phyloP scores from a whole-genome alignment of 2,797 vertebrate species.

The Cirrhinus molitorella region DNA sequence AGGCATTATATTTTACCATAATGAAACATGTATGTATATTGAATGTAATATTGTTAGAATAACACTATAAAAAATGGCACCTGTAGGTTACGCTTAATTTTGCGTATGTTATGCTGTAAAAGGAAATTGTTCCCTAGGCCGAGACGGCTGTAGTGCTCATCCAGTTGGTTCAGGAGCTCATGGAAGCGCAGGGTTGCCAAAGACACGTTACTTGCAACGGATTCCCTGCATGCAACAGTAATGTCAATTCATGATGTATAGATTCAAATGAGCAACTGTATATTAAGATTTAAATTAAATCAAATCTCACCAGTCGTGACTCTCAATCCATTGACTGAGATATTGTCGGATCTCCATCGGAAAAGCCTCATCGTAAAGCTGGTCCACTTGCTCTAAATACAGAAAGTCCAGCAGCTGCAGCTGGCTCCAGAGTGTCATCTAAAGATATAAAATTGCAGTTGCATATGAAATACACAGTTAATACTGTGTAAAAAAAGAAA shows the following conservation, averaged over 20 bases:
- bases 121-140: slow-evolving; percentile 86
- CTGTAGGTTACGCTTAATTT: slow-evolving; percentile 89
- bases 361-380: slow-evolving; percentile 87
- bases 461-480: not conserved
- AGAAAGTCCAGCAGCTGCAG: slow-evolving; percentile 86
- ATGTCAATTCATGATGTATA: not conserved
- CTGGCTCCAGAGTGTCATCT: slow-evolving; percentile 87
- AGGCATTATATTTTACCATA: not conserved
- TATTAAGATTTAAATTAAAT: not conserved
- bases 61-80: slow-evolving; percentile 63
- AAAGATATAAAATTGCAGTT: slow-evolving; percentile 13
- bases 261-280: not conserved
- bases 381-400: slow-evolving; percentile 87
- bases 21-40: not conserved
- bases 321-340: slow-evolving; percentile 87
- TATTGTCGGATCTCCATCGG: slow-evolving; percentile 91
- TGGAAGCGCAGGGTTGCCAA: slow-evolving; percentile 85
- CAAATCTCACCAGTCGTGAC: slow-evolving; percentile 85
- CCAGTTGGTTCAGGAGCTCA: slow-evolving; percentile 83
- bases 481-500: no score
- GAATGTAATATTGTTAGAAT: not conserved
- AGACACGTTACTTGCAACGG: slow-evolving; percentile 79
- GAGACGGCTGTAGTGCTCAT: slow-evolving; percentile 87
- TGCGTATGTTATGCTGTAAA: slow-evolving; percentile 88
- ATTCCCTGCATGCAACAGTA: slow-evolving; percentile 75